A percentile compares a stretch with the other conserved stretches of the same genome.
phyloP scores from a whole-genome alignment of 2,888 invertebrate species.

The Blastobasis lacticolella region DNA sequence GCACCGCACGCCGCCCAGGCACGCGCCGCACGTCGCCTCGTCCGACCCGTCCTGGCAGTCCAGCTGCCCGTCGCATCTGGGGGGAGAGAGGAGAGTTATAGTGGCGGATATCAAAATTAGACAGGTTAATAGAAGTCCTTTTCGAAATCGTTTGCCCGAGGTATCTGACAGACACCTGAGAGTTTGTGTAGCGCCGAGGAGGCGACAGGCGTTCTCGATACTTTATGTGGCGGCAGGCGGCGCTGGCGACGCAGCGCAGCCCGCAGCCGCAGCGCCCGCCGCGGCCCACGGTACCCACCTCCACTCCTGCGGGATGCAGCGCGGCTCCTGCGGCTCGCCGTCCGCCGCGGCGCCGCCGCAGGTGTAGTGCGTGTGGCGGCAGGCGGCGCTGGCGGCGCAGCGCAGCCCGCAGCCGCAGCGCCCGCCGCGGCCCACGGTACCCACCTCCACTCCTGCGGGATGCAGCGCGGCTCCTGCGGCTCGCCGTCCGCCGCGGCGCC shows the following conservation, averaged over 20 bases:
- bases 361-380: conserved; percentile 82
- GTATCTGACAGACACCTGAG: no score
- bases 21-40: conserved; percentile 68
- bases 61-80: conserved; percentile 83
- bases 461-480: conserved; percentile 28
- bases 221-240: conserved; percentile 80
- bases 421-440: conserved; percentile 13
- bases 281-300: conserved; percentile 30
- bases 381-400: conserved; percentile 72
- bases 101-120: no score
- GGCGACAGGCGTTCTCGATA: no score
- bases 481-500: conserved; percentile 46
- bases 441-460: conserved; percentile 52
- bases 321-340: conserved; percentile 21
- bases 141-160: no score
- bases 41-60: conserved; percentile 91
- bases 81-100: background rate
- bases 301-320: conserved; percentile 52
- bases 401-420: no score
- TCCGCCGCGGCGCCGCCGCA: conserved; percentile 49
- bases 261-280: no score
- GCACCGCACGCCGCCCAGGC: conserved; percentile 79
- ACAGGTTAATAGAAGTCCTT: no score
- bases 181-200: no score
- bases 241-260: conserved; percentile 62